Evolutionary conservation across 2,888 invertebrate species (phyloP).

Genomic region (Drosophila dives): DNA sequence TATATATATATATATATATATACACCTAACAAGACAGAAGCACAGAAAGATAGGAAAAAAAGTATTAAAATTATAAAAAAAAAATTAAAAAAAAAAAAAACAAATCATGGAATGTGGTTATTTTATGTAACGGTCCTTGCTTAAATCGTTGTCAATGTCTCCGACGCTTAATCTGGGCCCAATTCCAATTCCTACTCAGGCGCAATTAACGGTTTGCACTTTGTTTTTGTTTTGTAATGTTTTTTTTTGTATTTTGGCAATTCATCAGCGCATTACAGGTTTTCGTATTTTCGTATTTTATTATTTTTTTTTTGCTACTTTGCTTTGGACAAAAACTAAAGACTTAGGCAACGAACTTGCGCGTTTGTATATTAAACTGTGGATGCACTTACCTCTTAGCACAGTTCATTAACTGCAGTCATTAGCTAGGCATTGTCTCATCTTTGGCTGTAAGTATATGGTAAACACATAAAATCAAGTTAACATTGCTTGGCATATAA

Average conservation of each 20-base stretch:
- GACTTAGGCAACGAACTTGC: constrained; percentile 57
- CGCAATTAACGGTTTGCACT: constrained; percentile 54
- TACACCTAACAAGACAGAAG: not conserved
- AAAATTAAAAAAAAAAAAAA: constrained; percentile 11
- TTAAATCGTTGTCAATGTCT: constrained; percentile 57
- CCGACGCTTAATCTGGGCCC: constrained; percentile 12
- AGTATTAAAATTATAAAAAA: not conserved
- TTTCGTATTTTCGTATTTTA: constrained; percentile 7
- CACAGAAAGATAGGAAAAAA: not conserved
- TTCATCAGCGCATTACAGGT: constrained; percentile 14
- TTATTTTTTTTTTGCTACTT: constrained; percentile 12
- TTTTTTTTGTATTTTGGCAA: constrained; percentile 18
- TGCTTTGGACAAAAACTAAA: constrained; percentile 32
- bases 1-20: not conserved
- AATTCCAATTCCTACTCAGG: constrained; percentile 24
- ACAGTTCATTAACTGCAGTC: constrained; percentile 31
- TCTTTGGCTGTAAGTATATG: constrained; percentile 70
- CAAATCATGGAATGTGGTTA: constrained; percentile 26
- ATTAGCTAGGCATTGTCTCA: constrained; percentile 26
- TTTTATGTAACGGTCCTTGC: constrained; percentile 76
- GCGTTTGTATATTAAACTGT: not conserved
- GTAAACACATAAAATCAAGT: constrained; percentile 21
- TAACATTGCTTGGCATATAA: constrained; percentile 16
- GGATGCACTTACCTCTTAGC: constrained; percentile 64
- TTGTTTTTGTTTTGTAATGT: not conserved